Conservation (phyloP, 2,888 invertebrate genomes). For the Aphelenchoides bicaudatus region DNA sequence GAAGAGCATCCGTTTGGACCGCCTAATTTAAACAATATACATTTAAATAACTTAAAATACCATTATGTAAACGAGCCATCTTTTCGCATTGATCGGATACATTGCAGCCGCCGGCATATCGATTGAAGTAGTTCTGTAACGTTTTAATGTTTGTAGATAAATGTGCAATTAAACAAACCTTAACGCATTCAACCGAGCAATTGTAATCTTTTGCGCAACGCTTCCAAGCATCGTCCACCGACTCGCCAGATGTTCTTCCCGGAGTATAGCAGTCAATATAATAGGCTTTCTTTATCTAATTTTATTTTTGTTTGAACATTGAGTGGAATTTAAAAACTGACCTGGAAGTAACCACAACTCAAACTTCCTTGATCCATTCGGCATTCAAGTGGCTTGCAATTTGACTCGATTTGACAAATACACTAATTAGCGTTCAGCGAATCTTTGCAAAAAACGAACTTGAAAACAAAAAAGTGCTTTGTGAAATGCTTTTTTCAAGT, state of each 20-base stretch:
- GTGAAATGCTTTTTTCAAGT: too few relatives aligned
- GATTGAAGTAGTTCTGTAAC: constrained; percentile 32
- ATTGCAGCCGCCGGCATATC: constrained; percentile 30
- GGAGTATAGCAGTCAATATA: constrained; percentile 59
- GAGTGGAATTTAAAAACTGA: constrained; percentile 50
- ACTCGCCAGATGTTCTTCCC: too few relatives aligned
- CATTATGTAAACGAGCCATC: constrained; percentile 32
- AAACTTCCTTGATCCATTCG: constrained; percentile 51
- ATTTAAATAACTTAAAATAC: too few relatives aligned
- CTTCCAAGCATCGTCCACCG: too few relatives aligned
- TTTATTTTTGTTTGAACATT: too few relatives aligned
- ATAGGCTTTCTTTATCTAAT: constrained; percentile 59
- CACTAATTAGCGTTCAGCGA: too few relatives aligned
- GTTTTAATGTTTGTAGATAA: not conserved
- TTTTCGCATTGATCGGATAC: constrained; percentile 27
- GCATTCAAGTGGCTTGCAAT: constrained; percentile 51
- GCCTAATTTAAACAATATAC: too few relatives aligned
- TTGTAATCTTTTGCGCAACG: constrained; percentile 36
- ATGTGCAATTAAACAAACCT: constrained; percentile 13
- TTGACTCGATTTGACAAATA: constrained; percentile 48
- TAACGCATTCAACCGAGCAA: constrained; percentile 33
- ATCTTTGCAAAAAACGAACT: too few relatives aligned
- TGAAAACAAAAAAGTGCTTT: too few relatives aligned
- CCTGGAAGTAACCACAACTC: constrained; percentile 52
- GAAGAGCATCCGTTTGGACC: constrained; percentile 50